Conservation (phyloP, 2,797 vertebrate species). For the Pristis pectinata region DNA sequence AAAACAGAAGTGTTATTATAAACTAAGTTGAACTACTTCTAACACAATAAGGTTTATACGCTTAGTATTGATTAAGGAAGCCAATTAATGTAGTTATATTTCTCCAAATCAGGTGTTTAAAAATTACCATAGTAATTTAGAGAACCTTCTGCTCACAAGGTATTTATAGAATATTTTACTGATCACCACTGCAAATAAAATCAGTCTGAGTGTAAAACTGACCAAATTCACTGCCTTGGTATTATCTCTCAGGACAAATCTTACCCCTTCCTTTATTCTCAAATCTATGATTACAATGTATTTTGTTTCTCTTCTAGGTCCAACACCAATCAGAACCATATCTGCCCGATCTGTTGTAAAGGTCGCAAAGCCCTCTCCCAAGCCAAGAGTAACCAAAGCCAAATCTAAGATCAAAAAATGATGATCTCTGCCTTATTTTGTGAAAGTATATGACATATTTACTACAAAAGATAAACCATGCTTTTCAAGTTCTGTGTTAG, state of each 20-base stretch:
- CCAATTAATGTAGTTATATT: neutral
- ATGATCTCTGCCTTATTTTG: neutral
- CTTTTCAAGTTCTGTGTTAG: neutral
- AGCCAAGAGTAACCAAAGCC: neutral
- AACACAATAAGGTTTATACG: neutral
- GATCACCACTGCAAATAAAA: neutral
- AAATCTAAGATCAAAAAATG: neutral
- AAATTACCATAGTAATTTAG: neutral
- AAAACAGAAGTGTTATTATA: neutral
- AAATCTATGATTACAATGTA: neutral
- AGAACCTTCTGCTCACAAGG: neutral
- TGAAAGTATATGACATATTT: neutral
- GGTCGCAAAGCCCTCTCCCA: neutral
- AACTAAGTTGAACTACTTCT: neutral
- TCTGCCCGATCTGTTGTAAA: neutral
- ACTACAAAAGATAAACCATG: neutral
- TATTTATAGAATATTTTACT: neutral
- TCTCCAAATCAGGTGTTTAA: neutral
- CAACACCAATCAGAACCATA: neutral
- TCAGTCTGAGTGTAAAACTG: neutral
- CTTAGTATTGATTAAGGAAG: neutral
- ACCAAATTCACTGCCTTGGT: neutral
- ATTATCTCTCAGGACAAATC: too few relatives aligned
- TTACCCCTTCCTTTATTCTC: neutral
- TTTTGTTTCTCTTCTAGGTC: constrained; percentile 3